Conservation (phyloP, 2,113 vertebrate species). For the Athene noctua region DNA sequence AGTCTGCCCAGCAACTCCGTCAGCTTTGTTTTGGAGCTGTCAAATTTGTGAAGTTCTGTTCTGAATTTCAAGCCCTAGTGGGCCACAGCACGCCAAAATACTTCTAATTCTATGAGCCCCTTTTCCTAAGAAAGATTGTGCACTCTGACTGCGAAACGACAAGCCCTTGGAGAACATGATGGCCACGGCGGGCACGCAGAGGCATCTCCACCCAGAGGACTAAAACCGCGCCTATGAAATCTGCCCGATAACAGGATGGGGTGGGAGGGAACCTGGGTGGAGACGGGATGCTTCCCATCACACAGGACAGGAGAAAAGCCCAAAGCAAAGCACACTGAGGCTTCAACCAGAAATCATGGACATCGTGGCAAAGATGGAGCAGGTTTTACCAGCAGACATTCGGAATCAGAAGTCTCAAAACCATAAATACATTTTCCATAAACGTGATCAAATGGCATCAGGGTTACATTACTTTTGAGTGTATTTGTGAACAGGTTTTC, state of each 20-base stretch:
- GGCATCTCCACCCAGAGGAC: background rate
- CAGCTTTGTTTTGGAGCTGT: background rate
- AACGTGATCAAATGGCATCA: background rate
- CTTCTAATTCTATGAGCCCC: background rate
- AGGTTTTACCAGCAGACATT: background rate
- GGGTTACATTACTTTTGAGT: background rate
- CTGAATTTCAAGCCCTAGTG: background rate
- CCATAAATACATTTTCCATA: background rate
- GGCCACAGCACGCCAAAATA: background rate
- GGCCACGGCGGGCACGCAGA: too few species aligned
- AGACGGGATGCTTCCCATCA: background rate
- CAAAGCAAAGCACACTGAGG: background rate
- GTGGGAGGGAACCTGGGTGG: background rate
- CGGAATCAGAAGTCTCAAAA: background rate
- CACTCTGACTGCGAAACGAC: background rate
- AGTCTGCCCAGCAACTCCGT: constrained; percentile 9
- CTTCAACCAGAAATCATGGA: background rate
- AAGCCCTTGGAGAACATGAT: background rate
- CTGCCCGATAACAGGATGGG: background rate
- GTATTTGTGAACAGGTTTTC: background rate
- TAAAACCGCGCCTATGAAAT: background rate
- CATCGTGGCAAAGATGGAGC: background rate
- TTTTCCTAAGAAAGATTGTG: background rate
- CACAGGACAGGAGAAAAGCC: background rate
- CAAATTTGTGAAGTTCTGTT: constrained; percentile 35